Conservation (phyloP, 2,113 vertebrate genomes). For the Leptobrachium ailaonicum region DNA sequence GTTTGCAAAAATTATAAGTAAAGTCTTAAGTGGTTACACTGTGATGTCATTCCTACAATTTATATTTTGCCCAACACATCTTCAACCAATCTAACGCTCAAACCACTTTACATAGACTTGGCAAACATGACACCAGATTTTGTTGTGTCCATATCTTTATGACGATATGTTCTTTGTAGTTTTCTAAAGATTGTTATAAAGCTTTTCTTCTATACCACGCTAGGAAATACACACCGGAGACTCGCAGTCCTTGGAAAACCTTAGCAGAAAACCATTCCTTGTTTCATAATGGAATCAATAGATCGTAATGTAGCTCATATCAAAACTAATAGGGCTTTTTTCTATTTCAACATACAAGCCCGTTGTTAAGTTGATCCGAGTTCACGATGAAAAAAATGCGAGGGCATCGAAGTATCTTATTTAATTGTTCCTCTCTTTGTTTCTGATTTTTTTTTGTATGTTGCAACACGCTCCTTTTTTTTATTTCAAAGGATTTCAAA, state of each 20-base stretch:
- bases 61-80: too few species aligned
- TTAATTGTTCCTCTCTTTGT: constrained; percentile 21
- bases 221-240: neutral
- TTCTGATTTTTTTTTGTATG: constrained; percentile 5
- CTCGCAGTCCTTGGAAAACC: neutral
- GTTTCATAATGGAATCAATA: neutral
- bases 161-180: too few species aligned
- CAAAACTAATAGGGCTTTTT: neutral
- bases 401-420: neutral
- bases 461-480: constrained; percentile 20
- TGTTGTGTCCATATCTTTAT: too few species aligned
- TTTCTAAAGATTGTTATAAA: too few species aligned
- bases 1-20: too few species aligned
- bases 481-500: constrained; percentile 28
- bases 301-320: neutral
- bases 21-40: too few species aligned
- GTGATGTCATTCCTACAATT: too few species aligned
- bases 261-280: neutral
- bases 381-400: neutral
- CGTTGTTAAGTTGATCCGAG: constrained; percentile 6
- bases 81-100: too few species aligned
- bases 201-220: neutral
- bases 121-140: too few species aligned
- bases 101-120: too few species aligned
- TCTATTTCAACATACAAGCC: neutral